Evolutionary conservation across 2,888 invertebrate species (phyloP), one percentile per base, ranked within the genome.

Genomic region (Drosophila borborema): DNA sequence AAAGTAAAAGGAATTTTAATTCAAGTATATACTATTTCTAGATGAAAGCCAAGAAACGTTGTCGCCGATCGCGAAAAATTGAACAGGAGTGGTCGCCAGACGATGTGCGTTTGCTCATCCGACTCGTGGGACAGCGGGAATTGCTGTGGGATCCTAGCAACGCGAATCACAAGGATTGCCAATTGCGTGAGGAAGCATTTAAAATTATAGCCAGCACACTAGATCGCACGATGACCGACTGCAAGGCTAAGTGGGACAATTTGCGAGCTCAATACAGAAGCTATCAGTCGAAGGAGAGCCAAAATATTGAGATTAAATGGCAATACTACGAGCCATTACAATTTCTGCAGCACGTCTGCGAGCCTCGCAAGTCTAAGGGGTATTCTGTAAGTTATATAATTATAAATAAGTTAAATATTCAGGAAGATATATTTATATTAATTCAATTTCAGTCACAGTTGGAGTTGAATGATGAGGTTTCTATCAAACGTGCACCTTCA

Each of bases 201-300:
- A 58, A 62, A 5, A 12, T 41, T 0, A 64, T 76, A 38, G 54
- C 79, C 18, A 55, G 62, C 12, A 28, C 46, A 2, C 48, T 79
- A 23, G 14, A 59, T 18, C 66, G 76, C 14, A 61, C 67, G 0
- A 2, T 55, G 9, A 23, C 48, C 8, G 76, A 76, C 34, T 76
- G 76, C 51, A 76, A 74, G 36, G 59, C 79, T 16, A 76, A 76
- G 18, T 76, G 76, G 76, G 76, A 76, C 10, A 79, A 76, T n/a
- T 62, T 76, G 6, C 67, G 76, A 0, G 68, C 79, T 3, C 76
- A 76, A 55, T 76, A 64, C 16, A 46, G 76, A 28, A 62, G 79
- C 7, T 79, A 59, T 31, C 62, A 76, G 34, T 34, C 61, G 1
- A 79, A 64, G 28, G 68, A 55, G 3, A 16, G 2, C 5, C 74